Evolutionary conservation across 2,888 invertebrate genomes (phyloP).

Genomic region (Drosophila stalkeri): DNA sequence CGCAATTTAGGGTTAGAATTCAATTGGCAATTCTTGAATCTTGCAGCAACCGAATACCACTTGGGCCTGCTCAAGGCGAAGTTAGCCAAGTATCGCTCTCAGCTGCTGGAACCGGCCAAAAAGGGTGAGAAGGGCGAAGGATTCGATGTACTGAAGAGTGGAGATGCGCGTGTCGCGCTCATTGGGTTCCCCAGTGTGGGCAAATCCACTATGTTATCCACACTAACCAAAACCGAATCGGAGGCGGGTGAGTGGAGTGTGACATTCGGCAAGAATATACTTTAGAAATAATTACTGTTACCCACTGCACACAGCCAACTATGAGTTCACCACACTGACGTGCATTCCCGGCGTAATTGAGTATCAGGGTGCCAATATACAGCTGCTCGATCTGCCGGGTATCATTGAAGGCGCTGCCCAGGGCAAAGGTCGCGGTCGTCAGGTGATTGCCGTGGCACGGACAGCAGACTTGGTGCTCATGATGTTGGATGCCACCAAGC

Average conservation of each 20-base stretch:
- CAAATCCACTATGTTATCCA: slow-evolving; percentile 96
- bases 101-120: slow-evolving; percentile 96
- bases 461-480: slow-evolving; percentile 99
- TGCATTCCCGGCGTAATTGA: slow-evolving; percentile 99
- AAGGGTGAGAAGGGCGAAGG: slow-evolving; percentile 98
- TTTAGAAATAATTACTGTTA: not conserved
- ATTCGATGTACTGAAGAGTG: slow-evolving; percentile 99
- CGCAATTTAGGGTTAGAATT: slow-evolving; percentile 80
- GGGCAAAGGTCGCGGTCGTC: slow-evolving; percentile 95
- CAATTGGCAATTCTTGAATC: slow-evolving; percentile 23
- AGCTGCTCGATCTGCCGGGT: slow-evolving; percentile 98
- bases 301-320: slow-evolving; percentile 88
- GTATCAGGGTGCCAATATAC: slow-evolving; percentile 99
- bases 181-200: slow-evolving; percentile 97
- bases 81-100: slow-evolving; percentile 96
- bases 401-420: slow-evolving; percentile 99
- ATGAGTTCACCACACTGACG: slow-evolving; percentile 99
- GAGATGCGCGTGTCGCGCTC: slow-evolving; percentile 98
- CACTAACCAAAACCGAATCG: slow-evolving; percentile 97
- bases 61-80: slow-evolving; percentile 98
- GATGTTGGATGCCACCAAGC: slow-evolving; percentile 99
- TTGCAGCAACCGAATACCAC: slow-evolving; percentile 98
- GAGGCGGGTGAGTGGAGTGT: slow-evolving; percentile 87
- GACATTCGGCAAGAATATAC: not conserved
- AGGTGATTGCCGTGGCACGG: slow-evolving; percentile 99